Base-by-base conservation (phyloP, 2,113 vertebrate genomes). In the Cheilinus undulatus region DNA sequence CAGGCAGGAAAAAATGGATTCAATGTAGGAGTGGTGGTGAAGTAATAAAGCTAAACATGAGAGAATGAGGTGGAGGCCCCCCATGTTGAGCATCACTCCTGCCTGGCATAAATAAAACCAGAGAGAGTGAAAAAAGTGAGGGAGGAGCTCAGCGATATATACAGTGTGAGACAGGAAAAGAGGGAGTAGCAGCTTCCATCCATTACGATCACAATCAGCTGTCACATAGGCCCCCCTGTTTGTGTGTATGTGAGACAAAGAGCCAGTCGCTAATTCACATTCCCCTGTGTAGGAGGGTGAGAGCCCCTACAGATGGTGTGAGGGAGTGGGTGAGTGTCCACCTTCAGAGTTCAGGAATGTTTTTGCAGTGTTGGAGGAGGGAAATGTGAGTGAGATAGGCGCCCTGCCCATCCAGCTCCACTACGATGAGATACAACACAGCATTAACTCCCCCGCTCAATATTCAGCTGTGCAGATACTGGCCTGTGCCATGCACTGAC, bases 201-300 rank as follows among this genome's bases (percentile, higher is more conserved):
- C 75, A 80, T 83, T 86, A 86, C 19, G 40, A 82, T 77, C 76
- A 52, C 75, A 76, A 87, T 91, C 83, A 87, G 73, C 80, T 80
- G 79, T 83, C 86, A 27, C 46, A n/a, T 36, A 60, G 75, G 38
- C 46, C 69, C 68, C 54, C 13, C 9, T 48, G 56, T 38, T 49
- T 45, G 51, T 60, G 77, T 46, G 58, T 61, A 54, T 3, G 69
- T 19, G 49, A 11, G 22, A 7, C 48, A 15, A 40, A 56, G 34
- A 50, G 43, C 20, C 19, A 42, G 27, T 19, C 40, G 23, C 19
- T 57, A 63, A 73, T 75, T 76, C 71, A 54, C 69, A 69, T 43
- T n/a, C n/a, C 50, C 28, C n/a, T 13, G 59, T 48, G 73, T 75
- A 19, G 82, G 79, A 17, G 65, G 64, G 60, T 65, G 42, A 60